phyloP scores from a whole-genome alignment of 2,113 vertebrate genomes.

The Dipodomys merriami region DNA sequence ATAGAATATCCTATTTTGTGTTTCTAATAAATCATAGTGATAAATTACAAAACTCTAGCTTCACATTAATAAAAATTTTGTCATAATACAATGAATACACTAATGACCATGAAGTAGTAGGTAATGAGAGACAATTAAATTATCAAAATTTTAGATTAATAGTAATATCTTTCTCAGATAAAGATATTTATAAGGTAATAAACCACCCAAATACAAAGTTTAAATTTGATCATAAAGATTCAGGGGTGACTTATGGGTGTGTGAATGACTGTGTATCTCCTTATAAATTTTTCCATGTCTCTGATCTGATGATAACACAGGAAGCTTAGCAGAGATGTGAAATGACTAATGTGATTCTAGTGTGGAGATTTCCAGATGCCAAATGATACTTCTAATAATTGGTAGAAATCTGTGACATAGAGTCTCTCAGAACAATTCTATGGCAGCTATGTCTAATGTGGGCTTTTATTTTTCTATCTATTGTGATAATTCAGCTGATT shows the following conservation, averaged over 20 bases:
- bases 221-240: not conserved
- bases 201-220: not conserved
- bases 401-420: not conserved
- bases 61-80: not conserved
- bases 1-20: not conserved
- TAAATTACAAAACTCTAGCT: not conserved
- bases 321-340: not conserved
- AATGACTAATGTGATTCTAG: not conserved
- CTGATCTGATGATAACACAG: not conserved
- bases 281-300: not conserved
- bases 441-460: not conserved
- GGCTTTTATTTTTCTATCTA: not conserved
- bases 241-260: not conserved
- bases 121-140: constrained; percentile 15
- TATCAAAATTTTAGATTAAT: not conserved
- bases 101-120: constrained; percentile 42
- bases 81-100: not conserved
- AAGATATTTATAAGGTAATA: constrained; percentile 45
- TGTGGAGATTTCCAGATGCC: not conserved
- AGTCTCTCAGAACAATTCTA: not conserved
- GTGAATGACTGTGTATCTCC: not conserved
- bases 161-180: not conserved
- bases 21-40: not conserved
- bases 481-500: not conserved
- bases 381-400: not conserved